Evolutionary conservation across 2,888 invertebrate species (phyloP), one percentile per base, ranked within the genome.

Genomic region (Polydrusus cervinus): DNA sequence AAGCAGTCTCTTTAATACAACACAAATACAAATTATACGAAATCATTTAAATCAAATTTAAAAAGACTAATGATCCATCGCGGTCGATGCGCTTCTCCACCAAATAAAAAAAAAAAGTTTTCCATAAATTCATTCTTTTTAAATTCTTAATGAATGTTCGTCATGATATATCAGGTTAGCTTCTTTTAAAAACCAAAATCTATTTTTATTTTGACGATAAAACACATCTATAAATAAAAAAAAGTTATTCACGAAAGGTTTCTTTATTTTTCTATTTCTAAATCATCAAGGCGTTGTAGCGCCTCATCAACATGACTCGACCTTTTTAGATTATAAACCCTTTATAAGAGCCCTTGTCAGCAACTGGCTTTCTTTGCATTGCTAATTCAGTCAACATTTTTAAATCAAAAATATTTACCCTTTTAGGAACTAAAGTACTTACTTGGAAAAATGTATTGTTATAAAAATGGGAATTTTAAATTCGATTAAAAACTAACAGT

Each of bases 301-400:
- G 8, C 18, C 16, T 1, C 34, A 8, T 38, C 16, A 6, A 66
- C 25, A 66, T 16, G 65, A 51, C 14, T 47, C 51, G 66, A 65
- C 66, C 66, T 51, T 66, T 66, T 66, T 40, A 18, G 34, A 66
- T 49, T 66, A 66, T 18, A 34, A 38, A 66, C 38, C 25, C 34
- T 66, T 66, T 16, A n/a, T n/a, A 66, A 66, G 20, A 34, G 66
- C 53, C 18, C 51, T 66, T 53, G 66, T 53, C 66, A 66, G 53
- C 66, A 18, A 16, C 16, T 18, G 34, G 25, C 66, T 30, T 51
- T 53, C 66, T 66, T 66, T 66, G 47, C 34, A 25, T 49, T 45
- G 34, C 49, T 65, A 16, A 49, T 53, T 55, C 14, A 34, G 55
- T 55, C 20, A 55, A 55, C n/a, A 34, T n/a, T 14, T 55, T 55